Conservation (phyloP, 2,888 invertebrate species). For the Malachius bipustulatus region DNA sequence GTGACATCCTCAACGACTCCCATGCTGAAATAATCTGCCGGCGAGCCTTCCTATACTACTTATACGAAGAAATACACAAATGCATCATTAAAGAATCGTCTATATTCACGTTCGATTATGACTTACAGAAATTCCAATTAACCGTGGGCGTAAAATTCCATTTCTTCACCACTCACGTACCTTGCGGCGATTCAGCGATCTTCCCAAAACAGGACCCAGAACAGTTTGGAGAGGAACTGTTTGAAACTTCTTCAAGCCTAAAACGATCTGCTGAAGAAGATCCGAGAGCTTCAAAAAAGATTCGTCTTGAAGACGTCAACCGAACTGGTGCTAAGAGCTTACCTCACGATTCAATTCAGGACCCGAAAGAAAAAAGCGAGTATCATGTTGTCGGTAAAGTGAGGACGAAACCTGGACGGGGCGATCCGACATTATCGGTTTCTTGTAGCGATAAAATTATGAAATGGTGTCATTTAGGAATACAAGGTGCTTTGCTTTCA, state of each 20-base stretch:
- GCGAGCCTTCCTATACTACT: slow-evolving; percentile 66
- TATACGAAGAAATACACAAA: slow-evolving; percentile 46
- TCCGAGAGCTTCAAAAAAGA: slow-evolving; percentile 20
- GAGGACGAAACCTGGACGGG: slow-evolving; percentile 81
- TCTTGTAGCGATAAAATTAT: slow-evolving; percentile 93
- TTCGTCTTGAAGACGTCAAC: slow-evolving; percentile 39
- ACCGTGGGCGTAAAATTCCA: slow-evolving; percentile 56
- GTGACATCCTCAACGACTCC: slow-evolving; percentile 73
- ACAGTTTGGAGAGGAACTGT: no score
- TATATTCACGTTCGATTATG: slow-evolving; percentile 20
- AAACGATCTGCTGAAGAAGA: not conserved
- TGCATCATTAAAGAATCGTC: slow-evolving; percentile 11
- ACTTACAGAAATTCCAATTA: slow-evolving; percentile 19
- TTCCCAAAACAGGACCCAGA: slow-evolving; percentile 49
- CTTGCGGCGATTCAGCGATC: slow-evolving; percentile 91
- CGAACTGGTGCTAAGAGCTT: slow-evolving; percentile 88
- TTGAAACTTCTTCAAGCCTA: no score
- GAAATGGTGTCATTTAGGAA: slow-evolving; percentile 74
- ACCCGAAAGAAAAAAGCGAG: slow-evolving; percentile 46
- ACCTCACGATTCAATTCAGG: slow-evolving; percentile 42
- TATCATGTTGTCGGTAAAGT: slow-evolving; percentile 62
- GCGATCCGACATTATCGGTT: slow-evolving; percentile 76
- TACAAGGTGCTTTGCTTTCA: slow-evolving; percentile 72
- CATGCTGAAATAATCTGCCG: slow-evolving; percentile 86
- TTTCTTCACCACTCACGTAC: slow-evolving; percentile 76